Base-by-base conservation (phyloP, 2,888 invertebrate genomes). In the Steinernema hermaphroditum region DNA sequence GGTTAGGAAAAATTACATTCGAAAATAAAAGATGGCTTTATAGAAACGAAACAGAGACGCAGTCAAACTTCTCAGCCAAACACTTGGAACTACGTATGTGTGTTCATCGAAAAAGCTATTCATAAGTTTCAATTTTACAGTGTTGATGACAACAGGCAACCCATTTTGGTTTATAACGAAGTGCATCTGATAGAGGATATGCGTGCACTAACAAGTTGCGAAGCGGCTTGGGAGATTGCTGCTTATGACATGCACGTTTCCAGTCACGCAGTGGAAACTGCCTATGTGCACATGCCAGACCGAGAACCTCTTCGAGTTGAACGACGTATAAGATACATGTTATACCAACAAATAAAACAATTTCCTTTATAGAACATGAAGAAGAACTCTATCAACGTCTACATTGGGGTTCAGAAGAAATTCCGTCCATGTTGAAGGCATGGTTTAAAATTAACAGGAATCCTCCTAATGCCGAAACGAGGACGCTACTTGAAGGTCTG, bases 161-260 rank as follows among this genome's bases (percentile, higher is more conserved):
- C 29, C 2, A 34, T 62, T 32, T 16, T 62, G 62, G 62, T 62
- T 32, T 76, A 74, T 41, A 71, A 76, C 41, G 76, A 76, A 8
- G 54, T 54, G 6, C 22, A 46, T 22, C 49, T 70, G 22, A 37
- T 71, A 24, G 37, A 70, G 44, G 76, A 76, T 44, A 46, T 72
- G 62, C 6, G 70, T 0, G 74, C 74, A 2, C 68, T 70, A 34
- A 74, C 74, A 0, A 70, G 72, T 6, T 69, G 54, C 50, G 76
- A 76, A 70, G 76, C 74, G 0, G 69, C 16, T 2, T 76, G 76
- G 74, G 32, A 50, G 14, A 29, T 70, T 14, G 12, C 43, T 2
- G 57, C 34, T 0, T 70, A 41, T 6, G 69, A 68, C 14, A 70
- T 70, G 70, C 69, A 72, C n/a, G 74, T 72, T 0, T 24, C 16